These are phyloP conservation scores for Laticauda colubrina DNA, from an alignment of 2,113 vertebrate species.

Conservation along the genomic window DNA sequence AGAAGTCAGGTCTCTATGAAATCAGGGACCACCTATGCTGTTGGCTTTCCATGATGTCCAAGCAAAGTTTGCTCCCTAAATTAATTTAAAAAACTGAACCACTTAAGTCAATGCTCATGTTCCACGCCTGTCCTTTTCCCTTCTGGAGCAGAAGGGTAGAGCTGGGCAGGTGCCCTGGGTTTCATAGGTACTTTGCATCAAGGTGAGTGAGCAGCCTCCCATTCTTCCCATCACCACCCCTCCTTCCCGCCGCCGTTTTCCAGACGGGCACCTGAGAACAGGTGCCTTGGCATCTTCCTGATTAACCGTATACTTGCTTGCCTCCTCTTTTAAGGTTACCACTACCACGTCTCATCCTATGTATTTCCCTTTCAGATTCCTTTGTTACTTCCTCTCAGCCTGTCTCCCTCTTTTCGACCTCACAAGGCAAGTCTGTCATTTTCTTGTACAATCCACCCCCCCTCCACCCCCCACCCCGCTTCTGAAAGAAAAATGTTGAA, in stretches of 20 bases:
- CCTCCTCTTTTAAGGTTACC: slow-evolving; percentile 38
- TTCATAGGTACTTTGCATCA: slow-evolving; percentile 36
- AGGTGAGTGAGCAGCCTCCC: slow-evolving; percentile 54
- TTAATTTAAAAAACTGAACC: neutral
- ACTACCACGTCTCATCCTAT: slow-evolving; percentile 76
- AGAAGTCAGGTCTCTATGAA: too few species aligned
- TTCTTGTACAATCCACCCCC: slow-evolving; percentile 63
- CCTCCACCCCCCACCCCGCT: slow-evolving; percentile 33
- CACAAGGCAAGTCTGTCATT: slow-evolving; percentile 92
- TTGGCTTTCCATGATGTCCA: too few species aligned
- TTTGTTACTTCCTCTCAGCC: slow-evolving; percentile 90
- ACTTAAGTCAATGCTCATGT: neutral
- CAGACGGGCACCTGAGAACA: neutral
- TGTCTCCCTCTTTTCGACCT: slow-evolving; percentile 93
- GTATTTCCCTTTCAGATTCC: slow-evolving; percentile 90
- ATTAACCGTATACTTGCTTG: slow-evolving; percentile 32
- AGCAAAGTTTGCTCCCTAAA: too few species aligned
- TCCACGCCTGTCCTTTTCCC: neutral
- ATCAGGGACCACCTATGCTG: too few species aligned
- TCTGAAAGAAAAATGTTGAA: slow-evolving; percentile 69
- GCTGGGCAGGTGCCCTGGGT: slow-evolving; percentile 7
- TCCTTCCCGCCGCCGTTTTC: neutral
- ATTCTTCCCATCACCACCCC: neutral
- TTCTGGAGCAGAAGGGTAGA: neutral
- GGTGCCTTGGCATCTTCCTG: neutral